These are phyloP conservation scores for Enteromius thamalakanensis DNA, from an alignment of 2,797 vertebrate species.

Conservation along the genomic window DNA sequence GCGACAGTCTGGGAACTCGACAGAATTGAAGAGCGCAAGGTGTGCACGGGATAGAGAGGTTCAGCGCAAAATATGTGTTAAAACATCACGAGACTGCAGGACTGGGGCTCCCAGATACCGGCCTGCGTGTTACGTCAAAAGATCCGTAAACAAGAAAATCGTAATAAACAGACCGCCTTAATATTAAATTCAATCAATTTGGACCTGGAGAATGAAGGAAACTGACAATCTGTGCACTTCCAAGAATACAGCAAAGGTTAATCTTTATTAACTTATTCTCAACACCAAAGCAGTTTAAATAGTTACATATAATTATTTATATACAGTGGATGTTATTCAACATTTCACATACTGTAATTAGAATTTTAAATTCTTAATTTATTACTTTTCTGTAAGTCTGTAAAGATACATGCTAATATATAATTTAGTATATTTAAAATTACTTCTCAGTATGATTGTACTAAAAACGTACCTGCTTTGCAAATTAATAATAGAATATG, in stretches of 20 bases:
- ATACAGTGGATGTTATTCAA: neutral
- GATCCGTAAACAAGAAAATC: slow-evolving; percentile 53
- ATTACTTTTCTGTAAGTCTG: too few relatives aligned
- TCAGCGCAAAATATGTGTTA: slow-evolving; percentile 39
- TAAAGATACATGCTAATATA: neutral
- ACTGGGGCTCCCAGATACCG: slow-evolving; percentile 48
- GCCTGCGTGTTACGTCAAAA: slow-evolving; percentile 30
- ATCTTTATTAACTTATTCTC: neutral
- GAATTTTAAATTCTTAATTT: neutral
- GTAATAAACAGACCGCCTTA: slow-evolving; percentile 52
- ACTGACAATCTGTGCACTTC: slow-evolving; percentile 56
- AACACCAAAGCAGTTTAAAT: slow-evolving; percentile 16
- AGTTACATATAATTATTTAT: neutral
- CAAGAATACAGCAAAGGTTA: slow-evolving; percentile 50
- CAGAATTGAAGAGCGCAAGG: slow-evolving; percentile 59
- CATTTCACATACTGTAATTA: neutral
- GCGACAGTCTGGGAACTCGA: slow-evolving; percentile 35
- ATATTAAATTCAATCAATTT: slow-evolving; percentile 64
- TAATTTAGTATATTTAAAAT: neutral
- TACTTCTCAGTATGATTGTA: neutral
- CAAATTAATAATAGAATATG: neutral
- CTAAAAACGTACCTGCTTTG: neutral
- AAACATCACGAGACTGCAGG: slow-evolving; percentile 46
- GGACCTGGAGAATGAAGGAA: slow-evolving; percentile 69
- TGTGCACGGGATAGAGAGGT: slow-evolving; percentile 46